These are phyloP conservation scores for Malurus elegans DNA, from an alignment of 2,113 vertebrate genomes.

Conservation along the genomic window DNA sequence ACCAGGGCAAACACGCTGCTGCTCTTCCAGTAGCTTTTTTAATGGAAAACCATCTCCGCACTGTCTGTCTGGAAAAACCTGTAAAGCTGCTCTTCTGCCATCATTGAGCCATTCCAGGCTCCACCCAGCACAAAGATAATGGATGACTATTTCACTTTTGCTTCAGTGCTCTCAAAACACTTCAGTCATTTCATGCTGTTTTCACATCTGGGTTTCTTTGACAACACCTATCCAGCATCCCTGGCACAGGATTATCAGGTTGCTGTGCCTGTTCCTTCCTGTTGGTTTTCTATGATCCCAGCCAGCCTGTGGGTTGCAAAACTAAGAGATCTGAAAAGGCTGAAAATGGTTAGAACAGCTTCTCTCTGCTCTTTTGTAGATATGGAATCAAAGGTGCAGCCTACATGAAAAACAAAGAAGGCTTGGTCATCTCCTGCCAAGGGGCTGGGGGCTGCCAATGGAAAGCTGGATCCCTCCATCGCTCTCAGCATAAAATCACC, in stretches of 20 bases:
- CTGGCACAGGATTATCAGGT: neutral
- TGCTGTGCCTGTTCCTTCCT: neutral
- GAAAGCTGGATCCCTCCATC: conserved; percentile 82
- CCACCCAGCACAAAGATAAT: neutral
- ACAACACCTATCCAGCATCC: fast-evolving
- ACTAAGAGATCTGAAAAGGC: neutral
- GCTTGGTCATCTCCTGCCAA: conserved; percentile 77
- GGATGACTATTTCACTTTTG: neutral
- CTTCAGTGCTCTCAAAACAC: neutral
- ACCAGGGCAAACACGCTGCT: neutral
- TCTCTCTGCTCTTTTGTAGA: conserved; percentile 57
- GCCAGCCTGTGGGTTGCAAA: neutral
- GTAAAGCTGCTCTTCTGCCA: neutral
- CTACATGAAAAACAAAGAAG: conserved; percentile 87
- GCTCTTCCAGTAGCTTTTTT: neutral
- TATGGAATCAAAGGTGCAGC: conserved; percentile 90
- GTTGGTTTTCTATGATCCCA: neutral
- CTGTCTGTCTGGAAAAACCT: neutral
- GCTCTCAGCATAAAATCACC: conserved; percentile 78
- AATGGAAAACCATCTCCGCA: neutral
- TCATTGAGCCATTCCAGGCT: neutral
- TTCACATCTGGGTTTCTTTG: neutral
- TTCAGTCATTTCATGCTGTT: neutral
- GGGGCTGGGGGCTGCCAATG: conserved; percentile 76
- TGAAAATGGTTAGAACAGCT: neutral